phyloP scores from a whole-genome alignment of 2,888 invertebrate species.

The Cheilosia impressa region DNA sequence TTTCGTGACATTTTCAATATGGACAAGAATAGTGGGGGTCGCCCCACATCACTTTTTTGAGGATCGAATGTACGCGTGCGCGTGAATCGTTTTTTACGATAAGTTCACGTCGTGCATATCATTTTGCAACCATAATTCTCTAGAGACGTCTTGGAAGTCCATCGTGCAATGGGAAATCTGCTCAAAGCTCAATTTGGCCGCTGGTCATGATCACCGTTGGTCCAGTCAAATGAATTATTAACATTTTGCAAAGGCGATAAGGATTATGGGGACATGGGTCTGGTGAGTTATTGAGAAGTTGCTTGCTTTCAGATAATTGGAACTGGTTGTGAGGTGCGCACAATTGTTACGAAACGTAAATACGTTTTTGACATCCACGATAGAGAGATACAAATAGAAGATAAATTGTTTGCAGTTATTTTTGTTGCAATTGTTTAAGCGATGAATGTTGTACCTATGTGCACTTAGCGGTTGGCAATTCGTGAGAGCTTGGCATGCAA shows the following conservation, averaged over 20 bases:
- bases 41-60: slow-evolving; percentile 34
- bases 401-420: slow-evolving; percentile 40
- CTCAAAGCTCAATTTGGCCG: slow-evolving; percentile 62
- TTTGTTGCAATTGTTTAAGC: slow-evolving; percentile 13
- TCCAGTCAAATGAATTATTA: slow-evolving; percentile 70
- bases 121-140: slow-evolving; percentile 63
- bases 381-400: slow-evolving; percentile 43
- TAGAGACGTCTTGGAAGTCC: slow-evolving; percentile 33
- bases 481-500: slow-evolving; percentile 24
- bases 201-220: slow-evolving; percentile 59
- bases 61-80: slow-evolving; percentile 66
- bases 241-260: slow-evolving; percentile 61
- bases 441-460: slow-evolving; percentile 15
- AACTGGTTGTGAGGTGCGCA: slow-evolving; percentile 19
- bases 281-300: slow-evolving; percentile 40
- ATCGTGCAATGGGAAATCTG: slow-evolving; percentile 14
- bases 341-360: slow-evolving; percentile 47
- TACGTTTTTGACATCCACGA: slow-evolving; percentile 28
- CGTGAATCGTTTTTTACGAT: slow-evolving; percentile 73
- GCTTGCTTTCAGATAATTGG: slow-evolving; percentile 13
- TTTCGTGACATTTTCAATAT: slow-evolving; percentile 61
- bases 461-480: slow-evolving; percentile 28
- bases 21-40: slow-evolving; percentile 23
- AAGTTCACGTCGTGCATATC: slow-evolving; percentile 69
- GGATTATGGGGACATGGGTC: slow-evolving; percentile 62